Percentiles rank a stretch among this genome's conserved stretches.
Conservation (phyloP, 2,888 invertebrate species). For the Dryococelus australis region DNA sequence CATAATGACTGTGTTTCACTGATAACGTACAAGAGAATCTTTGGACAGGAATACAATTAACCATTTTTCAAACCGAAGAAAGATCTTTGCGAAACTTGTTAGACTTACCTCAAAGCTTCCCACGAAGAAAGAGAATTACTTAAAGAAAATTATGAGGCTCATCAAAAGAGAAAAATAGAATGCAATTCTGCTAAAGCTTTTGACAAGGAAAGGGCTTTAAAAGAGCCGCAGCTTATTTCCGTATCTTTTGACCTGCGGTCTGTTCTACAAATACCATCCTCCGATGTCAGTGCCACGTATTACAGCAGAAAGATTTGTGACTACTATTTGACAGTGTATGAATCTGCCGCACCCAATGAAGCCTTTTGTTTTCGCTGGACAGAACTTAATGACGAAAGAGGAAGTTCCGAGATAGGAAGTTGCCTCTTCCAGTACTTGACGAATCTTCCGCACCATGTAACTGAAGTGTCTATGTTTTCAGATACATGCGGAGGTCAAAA, state of each 20-base stretch:
- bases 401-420: slow-evolving; percentile 52
- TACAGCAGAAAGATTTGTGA: slow-evolving; percentile 51
- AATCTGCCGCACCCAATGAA: slow-evolving; percentile 49
- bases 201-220: slow-evolving; percentile 45
- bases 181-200: slow-evolving; percentile 43
- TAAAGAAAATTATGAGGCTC: slow-evolving; percentile 20
- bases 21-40: neutral
- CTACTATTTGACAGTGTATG: slow-evolving; percentile 53
- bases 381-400: slow-evolving; percentile 52
- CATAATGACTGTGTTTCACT: neutral
- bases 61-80: neutral
- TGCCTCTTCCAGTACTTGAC: slow-evolving; percentile 44
- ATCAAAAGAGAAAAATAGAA: slow-evolving; percentile 26
- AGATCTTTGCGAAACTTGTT: neutral
- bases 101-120: neutral
- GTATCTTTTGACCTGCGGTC: no score
- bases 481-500: neutral
- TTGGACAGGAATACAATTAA: neutral
- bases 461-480: neutral
- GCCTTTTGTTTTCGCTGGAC: slow-evolving; percentile 51
- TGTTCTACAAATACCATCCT: no score
- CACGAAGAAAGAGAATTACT: neutral
- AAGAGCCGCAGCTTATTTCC: no score
- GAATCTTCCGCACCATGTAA: neutral
- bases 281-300: slow-evolving; percentile 51